A percentile compares a stretch with the other conserved stretches of the same genome.
Conservation (phyloP, 2,888 invertebrate genomes). For the Agrotis exclamationis region DNA sequence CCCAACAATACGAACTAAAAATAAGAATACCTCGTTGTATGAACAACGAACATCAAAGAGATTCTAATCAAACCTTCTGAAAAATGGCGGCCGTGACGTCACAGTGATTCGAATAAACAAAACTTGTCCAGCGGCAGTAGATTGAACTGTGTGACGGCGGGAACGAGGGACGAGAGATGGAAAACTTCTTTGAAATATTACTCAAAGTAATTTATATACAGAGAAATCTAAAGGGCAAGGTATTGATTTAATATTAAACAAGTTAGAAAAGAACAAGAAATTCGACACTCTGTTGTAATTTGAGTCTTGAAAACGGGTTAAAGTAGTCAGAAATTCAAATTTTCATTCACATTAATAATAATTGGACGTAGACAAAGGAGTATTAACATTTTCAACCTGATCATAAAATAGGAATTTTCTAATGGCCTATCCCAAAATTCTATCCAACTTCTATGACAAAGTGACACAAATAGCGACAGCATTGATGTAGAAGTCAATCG, state of each 20-base stretch:
- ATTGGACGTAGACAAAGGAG: no score
- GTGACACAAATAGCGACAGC: background rate
- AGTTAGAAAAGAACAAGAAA: background rate
- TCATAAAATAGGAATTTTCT: background rate
- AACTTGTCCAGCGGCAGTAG: constrained; percentile 51
- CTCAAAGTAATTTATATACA: background rate
- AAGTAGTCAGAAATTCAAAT: background rate
- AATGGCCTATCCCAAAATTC: background rate
- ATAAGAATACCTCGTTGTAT: constrained; percentile 25
- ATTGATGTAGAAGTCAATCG: background rate
- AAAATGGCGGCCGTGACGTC: constrained; percentile 55
- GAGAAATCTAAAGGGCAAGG: background rate
- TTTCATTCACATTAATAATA: background rate
- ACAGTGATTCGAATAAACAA: constrained; percentile 56
- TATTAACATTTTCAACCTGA: background rate
- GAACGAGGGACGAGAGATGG: constrained; percentile 18
- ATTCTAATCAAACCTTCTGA: constrained; percentile 59
- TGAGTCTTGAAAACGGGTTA: background rate
- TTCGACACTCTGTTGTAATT: background rate
- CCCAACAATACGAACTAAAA: constrained; percentile 26
- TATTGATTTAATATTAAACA: background rate
- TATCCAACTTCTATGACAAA: background rate
- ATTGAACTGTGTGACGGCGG: constrained; percentile 40
- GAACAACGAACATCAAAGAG: constrained; percentile 55
- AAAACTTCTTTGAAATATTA: constrained; percentile 6